Conservation (phyloP, 2,113 vertebrate genomes). For the Crocuta crocuta region DNA sequence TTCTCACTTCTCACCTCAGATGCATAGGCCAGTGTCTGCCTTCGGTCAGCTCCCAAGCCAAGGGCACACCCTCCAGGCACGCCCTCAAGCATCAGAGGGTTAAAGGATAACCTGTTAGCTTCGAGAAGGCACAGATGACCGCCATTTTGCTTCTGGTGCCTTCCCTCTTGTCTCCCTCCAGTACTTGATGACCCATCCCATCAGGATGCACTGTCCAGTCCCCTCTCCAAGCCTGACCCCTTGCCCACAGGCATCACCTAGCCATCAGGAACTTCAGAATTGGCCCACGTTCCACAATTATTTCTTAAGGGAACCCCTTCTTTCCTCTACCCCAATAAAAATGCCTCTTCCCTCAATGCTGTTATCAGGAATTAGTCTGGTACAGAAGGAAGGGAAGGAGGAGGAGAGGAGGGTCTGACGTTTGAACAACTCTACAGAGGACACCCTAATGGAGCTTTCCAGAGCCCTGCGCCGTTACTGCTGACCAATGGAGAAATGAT, state of each 20-base stretch:
- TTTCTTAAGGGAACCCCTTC: background rate
- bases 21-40: background rate
- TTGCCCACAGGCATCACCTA: background rate
- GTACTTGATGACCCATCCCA: background rate
- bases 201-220: background rate
- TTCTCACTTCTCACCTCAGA: background rate
- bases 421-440: background rate
- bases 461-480: background rate
- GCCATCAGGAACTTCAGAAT: background rate
- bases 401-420: background rate
- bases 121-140: background rate
- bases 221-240: background rate
- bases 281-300: accelerated
- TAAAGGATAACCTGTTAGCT: background rate
- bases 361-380: background rate
- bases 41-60: background rate
- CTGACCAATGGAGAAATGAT: background rate
- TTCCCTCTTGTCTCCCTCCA: background rate
- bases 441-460: background rate
- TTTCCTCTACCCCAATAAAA: background rate
- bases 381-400: background rate
- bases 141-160: background rate
- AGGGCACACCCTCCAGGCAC: background rate
- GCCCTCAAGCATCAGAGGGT: background rate
- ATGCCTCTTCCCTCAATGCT: background rate